These are phyloP conservation scores for Molothrus aeneus DNA, from an alignment of 2,797 vertebrate genomes.

Conservation along the genomic window DNA sequence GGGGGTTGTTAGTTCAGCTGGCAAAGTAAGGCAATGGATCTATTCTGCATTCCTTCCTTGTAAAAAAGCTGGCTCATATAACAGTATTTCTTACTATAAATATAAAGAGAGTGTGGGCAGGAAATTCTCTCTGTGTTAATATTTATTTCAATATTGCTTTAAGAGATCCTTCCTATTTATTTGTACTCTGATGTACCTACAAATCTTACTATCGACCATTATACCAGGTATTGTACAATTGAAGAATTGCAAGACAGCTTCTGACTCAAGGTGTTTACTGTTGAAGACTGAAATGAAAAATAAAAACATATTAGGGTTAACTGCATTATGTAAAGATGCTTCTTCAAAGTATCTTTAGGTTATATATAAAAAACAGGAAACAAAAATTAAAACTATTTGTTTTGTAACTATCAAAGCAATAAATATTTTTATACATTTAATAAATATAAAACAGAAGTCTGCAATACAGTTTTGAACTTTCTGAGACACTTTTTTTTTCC, in stretches of 20 bases:
- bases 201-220: neutral
- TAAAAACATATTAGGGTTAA: neutral
- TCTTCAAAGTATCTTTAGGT: neutral
- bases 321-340: neutral
- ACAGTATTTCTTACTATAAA: neutral
- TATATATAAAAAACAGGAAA: neutral
- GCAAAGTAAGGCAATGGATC: neutral
- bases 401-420: neutral
- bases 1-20: neutral
- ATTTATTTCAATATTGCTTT: neutral
- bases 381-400: fast-evolving
- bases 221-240: neutral
- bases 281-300: neutral
- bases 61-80: neutral
- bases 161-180: neutral
- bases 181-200: neutral
- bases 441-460: neutral
- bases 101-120: neutral
- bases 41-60: neutral
- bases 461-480: neutral
- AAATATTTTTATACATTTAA: neutral
- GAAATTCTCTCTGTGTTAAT: neutral
- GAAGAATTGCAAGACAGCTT: neutral
- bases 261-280: neutral
- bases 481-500: neutral